These are phyloP conservation scores for Linyphia triangularis DNA, from an alignment of 2,888 invertebrate genomes.

Conservation along the genomic window DNA sequence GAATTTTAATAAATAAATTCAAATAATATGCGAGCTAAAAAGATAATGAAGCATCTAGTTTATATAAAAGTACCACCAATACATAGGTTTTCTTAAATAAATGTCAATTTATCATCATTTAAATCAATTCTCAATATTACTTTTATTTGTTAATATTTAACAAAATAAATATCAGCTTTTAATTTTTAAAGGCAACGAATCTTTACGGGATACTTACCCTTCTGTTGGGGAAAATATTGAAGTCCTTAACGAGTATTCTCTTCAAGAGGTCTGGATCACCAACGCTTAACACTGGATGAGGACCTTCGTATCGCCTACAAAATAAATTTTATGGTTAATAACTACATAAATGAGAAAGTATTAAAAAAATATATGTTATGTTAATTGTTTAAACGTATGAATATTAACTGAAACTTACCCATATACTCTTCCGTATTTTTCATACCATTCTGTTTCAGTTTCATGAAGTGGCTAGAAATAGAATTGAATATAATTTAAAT, in stretches of 20 bases:
- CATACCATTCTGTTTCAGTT: constrained; percentile 32
- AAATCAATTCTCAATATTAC: no score
- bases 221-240: constrained; percentile 47
- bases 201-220: constrained; percentile 25
- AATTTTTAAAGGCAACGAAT: no score
- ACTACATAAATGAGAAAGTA: not conserved
- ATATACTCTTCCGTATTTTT: constrained; percentile 49
- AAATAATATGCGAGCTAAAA: no score
- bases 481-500: no score
- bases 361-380: not conserved
- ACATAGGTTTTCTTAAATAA: no score
- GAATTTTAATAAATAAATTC: no score
- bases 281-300: constrained; percentile 27
- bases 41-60: no score
- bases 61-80: no score
- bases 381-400: not conserved
- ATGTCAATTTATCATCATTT: no score
- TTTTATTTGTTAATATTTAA: no score
- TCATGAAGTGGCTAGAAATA: constrained; percentile 47
- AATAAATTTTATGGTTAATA: not conserved
- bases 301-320: constrained; percentile 46
- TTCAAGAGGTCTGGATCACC: constrained; percentile 46
- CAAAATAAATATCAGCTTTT: not conserved
- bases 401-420: constrained; percentile 36
- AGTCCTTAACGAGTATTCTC: constrained; percentile 32